These are phyloP conservation scores for Riparia riparia DNA, from an alignment of 2,113 vertebrate genomes.

Conservation along the genomic window DNA sequence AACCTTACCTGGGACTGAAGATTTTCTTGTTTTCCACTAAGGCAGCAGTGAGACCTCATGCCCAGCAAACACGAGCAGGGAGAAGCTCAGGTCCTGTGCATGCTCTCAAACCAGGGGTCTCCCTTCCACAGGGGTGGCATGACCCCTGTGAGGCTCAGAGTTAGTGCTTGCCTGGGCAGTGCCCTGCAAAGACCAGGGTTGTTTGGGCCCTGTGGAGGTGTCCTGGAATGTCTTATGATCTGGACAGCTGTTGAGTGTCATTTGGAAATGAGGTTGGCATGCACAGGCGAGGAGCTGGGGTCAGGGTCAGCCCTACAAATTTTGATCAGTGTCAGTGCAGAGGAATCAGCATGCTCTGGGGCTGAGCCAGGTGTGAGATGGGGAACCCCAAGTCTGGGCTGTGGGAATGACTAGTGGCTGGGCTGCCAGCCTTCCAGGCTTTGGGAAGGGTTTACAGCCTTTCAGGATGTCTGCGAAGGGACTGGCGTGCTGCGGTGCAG, in stretches of 20 bases:
- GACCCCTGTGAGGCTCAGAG: rapidly evolving
- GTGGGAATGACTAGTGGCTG: not conserved
- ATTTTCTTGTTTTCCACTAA: not conserved
- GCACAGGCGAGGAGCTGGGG: rapidly evolving
- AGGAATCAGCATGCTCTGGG: not conserved
- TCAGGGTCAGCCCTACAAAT: not conserved
- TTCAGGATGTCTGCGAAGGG: not conserved
- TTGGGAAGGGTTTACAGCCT: not conserved
- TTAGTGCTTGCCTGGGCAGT: not conserved
- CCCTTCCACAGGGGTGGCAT: rapidly evolving
- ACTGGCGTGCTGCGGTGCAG: not conserved
- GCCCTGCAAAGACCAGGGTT: not conserved
- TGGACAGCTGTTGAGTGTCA: not conserved
- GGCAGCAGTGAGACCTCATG: not conserved
- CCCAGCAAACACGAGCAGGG: not conserved
- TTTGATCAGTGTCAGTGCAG: not conserved
- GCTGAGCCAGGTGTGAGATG: not conserved
- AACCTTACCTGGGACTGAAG: not conserved
- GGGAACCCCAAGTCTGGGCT: not conserved
- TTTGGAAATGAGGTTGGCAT: not conserved
- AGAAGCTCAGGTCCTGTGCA: not conserved
- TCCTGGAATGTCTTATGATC: not conserved
- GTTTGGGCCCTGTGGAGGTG: not conserved
- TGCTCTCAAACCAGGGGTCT: rapidly evolving
- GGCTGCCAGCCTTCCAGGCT: not conserved